Evolutionary conservation across 2,113 vertebrate species (phyloP).

Genomic region (Xiphorhynchus elegans): DNA sequence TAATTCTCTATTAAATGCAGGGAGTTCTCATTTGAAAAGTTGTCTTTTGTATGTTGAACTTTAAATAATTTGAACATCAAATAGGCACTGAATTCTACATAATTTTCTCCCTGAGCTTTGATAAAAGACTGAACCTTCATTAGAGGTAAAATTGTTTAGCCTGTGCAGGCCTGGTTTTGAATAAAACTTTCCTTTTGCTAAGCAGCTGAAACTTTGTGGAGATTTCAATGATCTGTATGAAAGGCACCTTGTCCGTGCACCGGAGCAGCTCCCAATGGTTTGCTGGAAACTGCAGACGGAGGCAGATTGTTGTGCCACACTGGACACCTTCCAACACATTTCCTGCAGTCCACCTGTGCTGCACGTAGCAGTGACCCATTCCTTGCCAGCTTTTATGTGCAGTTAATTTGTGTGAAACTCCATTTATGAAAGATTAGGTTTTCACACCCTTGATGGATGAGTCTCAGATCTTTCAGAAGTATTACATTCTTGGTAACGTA

Average conservation of each 20-base stretch:
- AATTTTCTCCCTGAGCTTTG: neutral
- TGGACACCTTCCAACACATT: neutral
- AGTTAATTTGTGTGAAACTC: neutral
- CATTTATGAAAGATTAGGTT: neutral
- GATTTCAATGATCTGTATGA: neutral
- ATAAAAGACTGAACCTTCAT: neutral
- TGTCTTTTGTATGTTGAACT: neutral
- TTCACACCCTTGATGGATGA: neutral
- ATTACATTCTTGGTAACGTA: neutral
- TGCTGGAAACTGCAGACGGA: neutral
- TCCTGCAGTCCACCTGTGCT: neutral
- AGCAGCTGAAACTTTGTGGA: neutral
- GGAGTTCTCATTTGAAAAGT: neutral
- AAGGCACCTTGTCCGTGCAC: slow-evolving; percentile 1
- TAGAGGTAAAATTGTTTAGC: neutral
- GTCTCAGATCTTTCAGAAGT: neutral
- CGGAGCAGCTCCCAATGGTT: neutral
- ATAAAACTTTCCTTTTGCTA: neutral
- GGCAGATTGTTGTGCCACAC: neutral
- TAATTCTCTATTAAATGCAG: neutral
- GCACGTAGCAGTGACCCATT: neutral
- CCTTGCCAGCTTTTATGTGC: neutral
- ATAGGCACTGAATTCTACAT: neutral
- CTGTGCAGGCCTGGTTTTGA: neutral
- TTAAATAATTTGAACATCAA: neutral